A percentile compares a stretch with the other conserved stretches of the same genome.
These are phyloP conservation scores for Lordiphosa stackelbergi DNA, from an alignment of 1,140 invertebrate species.

Conservation along the genomic window DNA sequence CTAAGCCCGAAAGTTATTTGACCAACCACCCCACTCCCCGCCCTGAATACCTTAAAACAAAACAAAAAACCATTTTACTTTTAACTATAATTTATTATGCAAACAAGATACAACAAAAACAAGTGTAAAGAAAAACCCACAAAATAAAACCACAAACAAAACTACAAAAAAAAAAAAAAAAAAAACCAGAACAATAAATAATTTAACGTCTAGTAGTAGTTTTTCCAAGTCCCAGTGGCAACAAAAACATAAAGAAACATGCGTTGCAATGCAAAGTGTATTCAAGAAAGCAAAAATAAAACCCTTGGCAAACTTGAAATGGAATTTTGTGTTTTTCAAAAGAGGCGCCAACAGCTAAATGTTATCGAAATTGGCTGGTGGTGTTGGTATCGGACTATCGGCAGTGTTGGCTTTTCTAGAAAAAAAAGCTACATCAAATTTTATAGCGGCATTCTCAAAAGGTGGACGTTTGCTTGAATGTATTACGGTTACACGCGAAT, in stretches of 20 bases:
- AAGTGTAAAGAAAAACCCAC: constrained; percentile 55
- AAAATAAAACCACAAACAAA: constrained; percentile 56
- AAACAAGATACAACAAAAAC: constrained; percentile 70
- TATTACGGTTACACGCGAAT: no score
- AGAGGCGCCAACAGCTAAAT: background rate
- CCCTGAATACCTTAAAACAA: constrained; percentile 28
- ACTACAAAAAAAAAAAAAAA: constrained; percentile 43
- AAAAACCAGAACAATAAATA: constrained; percentile 67
- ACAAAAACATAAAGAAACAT: constrained; percentile 7
- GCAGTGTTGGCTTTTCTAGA: no score
- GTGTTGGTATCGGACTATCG: no score
- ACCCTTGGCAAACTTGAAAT: constrained; percentile 37
- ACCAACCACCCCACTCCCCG: constrained; percentile 17
- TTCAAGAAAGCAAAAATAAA: constrained; percentile 35
- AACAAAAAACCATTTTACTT: constrained; percentile 55
- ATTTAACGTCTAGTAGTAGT: constrained; percentile 41
- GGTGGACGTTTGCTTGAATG: no score
- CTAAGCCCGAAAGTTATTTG: constrained; percentile 28
- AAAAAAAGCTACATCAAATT: no score
- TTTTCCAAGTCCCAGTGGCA: constrained; percentile 26
- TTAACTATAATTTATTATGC: constrained; percentile 72
- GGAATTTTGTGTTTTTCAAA: constrained; percentile 17
- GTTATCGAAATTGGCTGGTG: background rate
- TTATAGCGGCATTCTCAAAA: no score
- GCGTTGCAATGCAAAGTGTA: constrained; percentile 36